Percentiles rank a stretch among this genome's conserved stretches.
Conservation (phyloP, 2,797 vertebrate genomes). For the Fistularia commersonii region DNA sequence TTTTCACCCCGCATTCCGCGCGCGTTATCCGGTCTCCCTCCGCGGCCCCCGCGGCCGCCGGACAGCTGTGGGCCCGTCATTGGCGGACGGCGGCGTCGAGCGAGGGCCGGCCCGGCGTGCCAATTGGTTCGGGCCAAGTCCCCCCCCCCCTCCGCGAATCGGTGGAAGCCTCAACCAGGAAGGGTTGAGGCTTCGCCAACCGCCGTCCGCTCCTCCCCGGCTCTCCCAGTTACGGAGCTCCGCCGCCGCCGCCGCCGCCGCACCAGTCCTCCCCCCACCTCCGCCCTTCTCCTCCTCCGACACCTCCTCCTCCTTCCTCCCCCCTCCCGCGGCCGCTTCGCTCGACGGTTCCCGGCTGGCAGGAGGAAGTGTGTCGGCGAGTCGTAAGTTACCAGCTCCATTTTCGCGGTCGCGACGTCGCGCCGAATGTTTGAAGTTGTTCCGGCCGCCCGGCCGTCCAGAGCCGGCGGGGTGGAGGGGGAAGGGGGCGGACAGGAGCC, state of each 20-base stretch:
- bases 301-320: conserved; percentile 42
- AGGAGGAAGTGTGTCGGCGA: conserved; percentile 49
- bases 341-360: conserved; percentile 23
- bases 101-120: too few relatives aligned
- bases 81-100: too few relatives aligned
- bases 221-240: conserved; percentile 63
- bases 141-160: too few relatives aligned
- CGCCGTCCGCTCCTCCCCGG: conserved; percentile 62
- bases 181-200: conserved; percentile 57
- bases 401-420: conserved; percentile 24
- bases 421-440: conserved; percentile 61
- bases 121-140: too few relatives aligned
- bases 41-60: too few relatives aligned
- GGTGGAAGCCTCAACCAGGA: too few relatives aligned
- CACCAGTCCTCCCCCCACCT: conserved; percentile 55
- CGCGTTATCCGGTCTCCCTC: too few relatives aligned
- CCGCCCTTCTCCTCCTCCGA: not conserved
- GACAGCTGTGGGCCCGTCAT: too few relatives aligned
- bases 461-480: not conserved
- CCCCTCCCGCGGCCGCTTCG: conserved; percentile 15
- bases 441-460: conserved; percentile 45
- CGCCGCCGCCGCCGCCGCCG: conserved; percentile 66
- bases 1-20: too few relatives aligned
- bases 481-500: not conserved
- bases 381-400: conserved; percentile 55